Evolutionary conservation across 64 coral and sea anemone species (phyloP), one percentile per base, ranked within the genome.

Genomic region (Montipora capricornis): DNA sequence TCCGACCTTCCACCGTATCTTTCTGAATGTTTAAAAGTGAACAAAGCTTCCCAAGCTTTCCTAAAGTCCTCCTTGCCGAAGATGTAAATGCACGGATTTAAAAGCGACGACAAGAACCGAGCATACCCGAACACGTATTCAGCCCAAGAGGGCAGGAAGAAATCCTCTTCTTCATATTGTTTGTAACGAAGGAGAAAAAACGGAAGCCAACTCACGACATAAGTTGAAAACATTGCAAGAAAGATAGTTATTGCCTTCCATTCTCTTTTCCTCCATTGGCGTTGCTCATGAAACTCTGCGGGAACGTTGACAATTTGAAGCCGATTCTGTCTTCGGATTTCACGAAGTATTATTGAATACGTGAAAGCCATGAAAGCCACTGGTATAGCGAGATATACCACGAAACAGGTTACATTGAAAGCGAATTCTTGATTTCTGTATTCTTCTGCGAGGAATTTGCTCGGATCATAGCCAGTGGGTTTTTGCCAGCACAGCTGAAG

Each of bases 11-110:
- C 61, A 12, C 82, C 64, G 12, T 86, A 19, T 73, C 82, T 86
- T 5, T 82, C 20, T 7, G 2, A 15, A 13, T 71, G 7, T 51
- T 49, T 78, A 50, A 17, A 49, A 48, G 44, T 71, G 6, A 46
- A 73, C 2, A 68, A 45, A 44, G 62, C 66, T 47, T 68, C 74
- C 75, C 85, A 81, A n/a, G 90, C 94, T 82, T 96, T 88, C 20
- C 90, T 66, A 75, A 96, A 96, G 49, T 96, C 94, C 50, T 92
- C 75, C 68, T 96, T 96, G 20, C 94, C 94, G 84, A 92, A 84
- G 13, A 93, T 53, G 19, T 92, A 96, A 6, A 96, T n/a, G 70
- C 84, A 83, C 12, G 94, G 94, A 87, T 96, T 96, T 15, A 96
- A 76, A 49, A 93, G n/a, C 44, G 94, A 88, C 7, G 90, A 89